Evolutionary conservation across 2,797 vertebrate species (phyloP).

Genomic region (Lepilemur ruficaudatus): DNA sequence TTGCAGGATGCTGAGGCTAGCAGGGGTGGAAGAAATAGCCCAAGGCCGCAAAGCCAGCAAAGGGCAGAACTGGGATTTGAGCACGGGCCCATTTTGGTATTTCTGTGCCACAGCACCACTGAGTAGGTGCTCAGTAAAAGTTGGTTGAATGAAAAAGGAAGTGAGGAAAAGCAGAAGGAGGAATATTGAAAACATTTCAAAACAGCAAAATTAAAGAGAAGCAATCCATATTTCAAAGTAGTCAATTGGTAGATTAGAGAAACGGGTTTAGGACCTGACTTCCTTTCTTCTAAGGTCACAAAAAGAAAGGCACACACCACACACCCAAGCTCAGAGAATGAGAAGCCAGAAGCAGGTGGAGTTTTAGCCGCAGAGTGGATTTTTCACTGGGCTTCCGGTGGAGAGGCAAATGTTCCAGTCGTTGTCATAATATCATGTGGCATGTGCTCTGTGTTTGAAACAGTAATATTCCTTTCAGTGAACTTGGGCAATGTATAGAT

Average conservation of each 20-base stretch:
- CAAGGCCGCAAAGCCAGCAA: background rate
- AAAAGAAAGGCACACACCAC: background rate
- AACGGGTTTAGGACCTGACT: background rate
- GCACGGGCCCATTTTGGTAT: accelerated
- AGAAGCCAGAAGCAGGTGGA: background rate
- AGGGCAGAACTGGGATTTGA: background rate
- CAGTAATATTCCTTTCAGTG: background rate
- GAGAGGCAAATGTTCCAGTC: accelerated
- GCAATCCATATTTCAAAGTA: background rate
- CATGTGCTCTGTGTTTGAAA: background rate
- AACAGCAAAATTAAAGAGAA: background rate
- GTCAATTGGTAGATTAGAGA: background rate
- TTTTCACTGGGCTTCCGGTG: background rate
- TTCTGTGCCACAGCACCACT: accelerated
- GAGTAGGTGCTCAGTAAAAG: background rate
- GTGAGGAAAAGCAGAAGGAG: background rate
- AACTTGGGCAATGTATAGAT: background rate
- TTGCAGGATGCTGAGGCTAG: background rate
- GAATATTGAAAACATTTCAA: background rate
- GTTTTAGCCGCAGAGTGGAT: background rate
- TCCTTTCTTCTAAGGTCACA: background rate
- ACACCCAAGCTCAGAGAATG: background rate
- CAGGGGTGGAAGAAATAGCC: background rate
- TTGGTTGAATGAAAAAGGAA: background rate
- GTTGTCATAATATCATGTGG: accelerated